Conservation (phyloP, 2,113 vertebrate species). For the Chlorodrepanis virens region DNA sequence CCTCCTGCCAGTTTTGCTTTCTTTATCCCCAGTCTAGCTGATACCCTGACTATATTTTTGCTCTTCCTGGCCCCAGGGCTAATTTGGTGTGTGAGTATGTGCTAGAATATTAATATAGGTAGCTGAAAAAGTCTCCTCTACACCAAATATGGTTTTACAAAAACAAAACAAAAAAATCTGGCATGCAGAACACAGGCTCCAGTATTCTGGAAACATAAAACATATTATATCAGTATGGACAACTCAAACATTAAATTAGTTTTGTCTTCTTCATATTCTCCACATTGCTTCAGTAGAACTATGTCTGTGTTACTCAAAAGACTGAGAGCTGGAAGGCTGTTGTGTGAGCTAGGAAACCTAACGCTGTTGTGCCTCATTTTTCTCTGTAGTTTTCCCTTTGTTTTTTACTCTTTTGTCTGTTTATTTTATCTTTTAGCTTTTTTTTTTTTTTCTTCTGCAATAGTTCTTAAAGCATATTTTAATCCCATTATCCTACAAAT, state of each 20-base stretch:
- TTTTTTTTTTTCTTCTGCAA: background rate
- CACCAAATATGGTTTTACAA: background rate
- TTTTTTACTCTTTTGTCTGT: background rate
- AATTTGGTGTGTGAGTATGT: background rate
- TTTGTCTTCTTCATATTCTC: background rate
- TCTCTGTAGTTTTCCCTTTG: background rate
- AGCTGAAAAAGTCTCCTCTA: background rate
- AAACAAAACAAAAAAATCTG: background rate
- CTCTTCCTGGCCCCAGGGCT: background rate
- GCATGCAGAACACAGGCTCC: background rate
- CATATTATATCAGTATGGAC: background rate
- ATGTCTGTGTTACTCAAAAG: background rate
- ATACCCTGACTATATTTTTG: background rate
- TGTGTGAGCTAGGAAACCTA: background rate
- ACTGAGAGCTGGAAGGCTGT: background rate
- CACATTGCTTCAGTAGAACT: background rate
- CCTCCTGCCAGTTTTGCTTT: background rate
- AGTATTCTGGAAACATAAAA: background rate
- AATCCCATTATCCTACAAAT: background rate
- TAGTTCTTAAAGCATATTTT: background rate
- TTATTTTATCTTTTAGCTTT: background rate
- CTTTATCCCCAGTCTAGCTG: background rate
- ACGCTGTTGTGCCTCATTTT: background rate
- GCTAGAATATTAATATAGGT: background rate
- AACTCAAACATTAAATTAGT: background rate